Base-by-base conservation (phyloP, 37 sponge, comb jelly and placozoan species). In the Theonella swinhoei region DNA sequence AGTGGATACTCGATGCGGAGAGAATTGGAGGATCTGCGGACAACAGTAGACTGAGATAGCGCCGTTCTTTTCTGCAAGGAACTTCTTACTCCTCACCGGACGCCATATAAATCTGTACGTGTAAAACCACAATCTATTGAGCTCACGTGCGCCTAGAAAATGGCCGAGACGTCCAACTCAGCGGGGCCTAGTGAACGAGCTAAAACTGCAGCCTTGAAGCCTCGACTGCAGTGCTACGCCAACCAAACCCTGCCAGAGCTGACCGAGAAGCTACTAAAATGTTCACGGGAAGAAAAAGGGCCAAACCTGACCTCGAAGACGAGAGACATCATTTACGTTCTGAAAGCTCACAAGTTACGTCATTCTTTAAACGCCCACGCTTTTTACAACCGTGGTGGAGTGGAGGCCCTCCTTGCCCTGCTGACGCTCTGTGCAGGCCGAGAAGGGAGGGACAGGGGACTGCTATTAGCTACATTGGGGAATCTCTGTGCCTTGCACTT, bases 341-440 rank as follows among this genome's bases (percentile, higher is more conserved):
- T 88, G 72, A 88, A 81, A 76, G n/a, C 76, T 5, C 66, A 87
- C 8, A 65, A 28, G 80, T 75, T 88, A 83, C 89, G 89, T 77
- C 63, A 77, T 77, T 3, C 0, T 0, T 28, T 2, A 23, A 37
- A 60, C 78, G 78, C 84, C 70, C 72, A 70, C 76, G 73, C 72
- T n/a, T 83, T 88, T 38, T n/a, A 38, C 23, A 60, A 19, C 4
- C 8, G 39, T 58, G 83, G 71, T 20, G 83, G 88, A 7, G 29
- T 82, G 43, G 47, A 23, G 4, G 63, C 40, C 4, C 25, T 82
- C 34, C 9, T 83, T 58, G 14, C 59, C 5, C 40, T 81, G 38
- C 63, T 76, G 33, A 22, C 75, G 1, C 43, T 0, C 35, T 88
- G 70, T 39, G 67, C 66, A 23, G 63, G 33, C 32, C 35, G 33